Conservation (phyloP, 1,140 invertebrate species). For the Liolophura sinensis region DNA sequence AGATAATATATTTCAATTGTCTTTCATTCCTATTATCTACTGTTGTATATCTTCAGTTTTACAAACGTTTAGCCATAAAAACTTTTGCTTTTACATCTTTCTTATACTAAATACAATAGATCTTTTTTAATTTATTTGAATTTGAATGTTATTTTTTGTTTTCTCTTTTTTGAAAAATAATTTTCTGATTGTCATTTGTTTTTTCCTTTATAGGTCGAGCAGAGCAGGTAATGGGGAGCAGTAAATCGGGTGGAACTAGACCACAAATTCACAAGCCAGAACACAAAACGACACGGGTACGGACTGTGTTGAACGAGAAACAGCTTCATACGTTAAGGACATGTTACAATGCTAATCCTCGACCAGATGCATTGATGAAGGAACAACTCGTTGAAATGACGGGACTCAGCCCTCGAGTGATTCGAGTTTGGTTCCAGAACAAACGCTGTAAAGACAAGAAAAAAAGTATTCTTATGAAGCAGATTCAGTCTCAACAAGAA, state of each 20-base stretch:
- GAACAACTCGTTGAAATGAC: slow-evolving; percentile 99
- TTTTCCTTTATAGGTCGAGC: slow-evolving; percentile 29
- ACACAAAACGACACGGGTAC: slow-evolving; percentile 89
- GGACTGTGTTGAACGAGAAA: slow-evolving; percentile 98
- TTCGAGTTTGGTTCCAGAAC: slow-evolving; percentile 98
- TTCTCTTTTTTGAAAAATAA: too few relatives aligned
- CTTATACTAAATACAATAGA: too few relatives aligned
- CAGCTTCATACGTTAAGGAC: slow-evolving; percentile 89
- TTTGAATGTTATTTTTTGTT: too few relatives aligned
- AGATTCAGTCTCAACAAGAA: slow-evolving; percentile 95
- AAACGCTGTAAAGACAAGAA: slow-evolving; percentile 99
- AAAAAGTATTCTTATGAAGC: slow-evolving; percentile 93
- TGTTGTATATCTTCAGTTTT: too few relatives aligned
- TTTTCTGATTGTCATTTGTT: background rate
- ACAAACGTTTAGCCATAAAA: too few relatives aligned
- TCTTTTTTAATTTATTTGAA: too few relatives aligned
- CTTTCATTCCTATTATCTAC: too few relatives aligned
- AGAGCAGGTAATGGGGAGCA: slow-evolving; percentile 32
- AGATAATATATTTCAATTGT: too few relatives aligned
- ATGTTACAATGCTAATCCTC: slow-evolving; percentile 95
- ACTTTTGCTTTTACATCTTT: too few relatives aligned
- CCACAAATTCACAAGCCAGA: slow-evolving; percentile 42
- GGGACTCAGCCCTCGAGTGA: slow-evolving; percentile 90
- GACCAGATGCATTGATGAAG: slow-evolving; percentile 98
- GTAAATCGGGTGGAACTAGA: slow-evolving; percentile 29